These are phyloP conservation scores for Corticium candelabrum DNA, from an alignment of 37 sponge, comb jelly and placozoan species.

Conservation along the genomic window DNA sequence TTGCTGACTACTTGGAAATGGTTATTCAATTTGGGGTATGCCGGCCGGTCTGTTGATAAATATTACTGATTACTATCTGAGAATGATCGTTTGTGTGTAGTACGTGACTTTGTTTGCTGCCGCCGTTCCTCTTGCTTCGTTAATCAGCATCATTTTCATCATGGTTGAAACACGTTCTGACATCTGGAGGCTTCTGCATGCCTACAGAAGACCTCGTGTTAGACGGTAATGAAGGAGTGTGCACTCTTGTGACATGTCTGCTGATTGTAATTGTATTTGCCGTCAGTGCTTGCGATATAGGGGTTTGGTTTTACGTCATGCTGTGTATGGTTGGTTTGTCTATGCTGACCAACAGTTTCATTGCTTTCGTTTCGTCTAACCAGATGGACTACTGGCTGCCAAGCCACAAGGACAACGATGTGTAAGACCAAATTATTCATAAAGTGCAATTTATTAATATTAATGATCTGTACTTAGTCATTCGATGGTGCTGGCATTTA, in stretches of 20 bases:
- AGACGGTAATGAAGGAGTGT: conserved; percentile 17
- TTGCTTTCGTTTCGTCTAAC: conserved; percentile 71
- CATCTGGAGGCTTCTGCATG: conserved; percentile 50
- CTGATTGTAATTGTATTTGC: neutral
- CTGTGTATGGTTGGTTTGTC: conserved; percentile 47
- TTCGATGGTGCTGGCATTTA: conserved; percentile 40
- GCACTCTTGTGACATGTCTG: neutral
- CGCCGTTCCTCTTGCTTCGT: conserved; percentile 61
- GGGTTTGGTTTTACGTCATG: conserved; percentile 77
- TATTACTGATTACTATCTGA: too few relatives aligned
- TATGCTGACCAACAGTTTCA: conserved; percentile 74
- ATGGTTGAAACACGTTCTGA: conserved; percentile 65
- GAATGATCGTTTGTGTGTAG: conserved; percentile 16
- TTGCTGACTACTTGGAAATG: conserved; percentile 88
- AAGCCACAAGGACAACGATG: neutral
- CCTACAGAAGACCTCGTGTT: conserved; percentile 50
- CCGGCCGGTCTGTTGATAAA: too few relatives aligned
- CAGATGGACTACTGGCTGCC: conserved; percentile 78
- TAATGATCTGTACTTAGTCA: too few relatives aligned
- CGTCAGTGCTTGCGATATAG: conserved; percentile 41
- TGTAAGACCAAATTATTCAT: too few relatives aligned
- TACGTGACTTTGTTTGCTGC: conserved; percentile 87
- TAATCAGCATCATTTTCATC: conserved; percentile 55
- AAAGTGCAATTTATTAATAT: too few relatives aligned
- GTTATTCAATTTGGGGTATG: conserved; percentile 78